These are phyloP conservation scores for Drosophila tropicalis DNA, from an alignment of 1,140 invertebrate genomes.

Conservation along the genomic window DNA sequence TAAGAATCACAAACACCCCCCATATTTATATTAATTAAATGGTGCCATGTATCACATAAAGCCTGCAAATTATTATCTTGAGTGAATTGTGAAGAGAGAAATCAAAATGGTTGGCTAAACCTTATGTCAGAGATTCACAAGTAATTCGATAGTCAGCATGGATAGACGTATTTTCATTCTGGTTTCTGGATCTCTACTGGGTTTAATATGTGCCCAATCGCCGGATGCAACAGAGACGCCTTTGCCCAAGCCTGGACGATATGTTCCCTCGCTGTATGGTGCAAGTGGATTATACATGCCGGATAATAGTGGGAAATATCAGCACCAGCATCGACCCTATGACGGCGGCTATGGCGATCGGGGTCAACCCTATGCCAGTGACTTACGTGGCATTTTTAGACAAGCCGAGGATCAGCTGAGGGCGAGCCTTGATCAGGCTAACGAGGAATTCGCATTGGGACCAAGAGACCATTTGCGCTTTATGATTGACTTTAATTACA, in stretches of 20 bases:
- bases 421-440: conserved; percentile 43
- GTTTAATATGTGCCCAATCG: conserved; percentile 11
- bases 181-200: conserved; percentile 18
- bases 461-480: conserved; percentile 75
- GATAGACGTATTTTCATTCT: conserved; percentile 47
- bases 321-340: conserved; percentile 69
- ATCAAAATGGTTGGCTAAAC: conserved; percentile 61
- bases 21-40: conserved; percentile 58
- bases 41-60: conserved; percentile 58
- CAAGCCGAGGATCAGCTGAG: conserved; percentile 45
- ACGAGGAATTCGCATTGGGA: conserved; percentile 46
- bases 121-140: conserved; percentile 48
- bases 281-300: conserved; percentile 65
- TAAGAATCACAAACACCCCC: conserved; percentile 21
- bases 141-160: conserved; percentile 54
- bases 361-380: conserved; percentile 57
- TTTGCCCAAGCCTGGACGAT: conserved; percentile 50
- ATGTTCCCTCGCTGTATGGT: conserved; percentile 59
- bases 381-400: conserved; percentile 55
- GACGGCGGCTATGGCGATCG: conserved; percentile 78
- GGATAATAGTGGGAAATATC: conserved; percentile 77
- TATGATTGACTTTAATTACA: conserved; percentile 78
- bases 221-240: background rate
- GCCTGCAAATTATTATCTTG: conserved; percentile 42
- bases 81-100: conserved; percentile 24